Conservation (phyloP, 2,888 invertebrate species). For the Mythimna impura region DNA sequence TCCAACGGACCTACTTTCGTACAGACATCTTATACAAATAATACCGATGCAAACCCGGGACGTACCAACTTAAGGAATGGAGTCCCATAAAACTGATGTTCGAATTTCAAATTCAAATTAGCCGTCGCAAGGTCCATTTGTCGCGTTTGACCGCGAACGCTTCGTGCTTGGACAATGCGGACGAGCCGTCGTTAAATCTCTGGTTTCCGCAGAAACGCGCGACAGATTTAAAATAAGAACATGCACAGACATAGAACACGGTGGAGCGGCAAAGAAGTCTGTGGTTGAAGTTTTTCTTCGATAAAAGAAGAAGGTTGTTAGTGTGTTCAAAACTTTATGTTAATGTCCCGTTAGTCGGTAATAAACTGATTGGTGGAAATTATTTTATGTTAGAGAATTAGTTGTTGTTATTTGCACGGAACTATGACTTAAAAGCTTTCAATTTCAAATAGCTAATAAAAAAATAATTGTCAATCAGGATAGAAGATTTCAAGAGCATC, state of each 20-base stretch:
- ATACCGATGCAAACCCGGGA: conserved; percentile 53
- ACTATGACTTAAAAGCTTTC: not conserved
- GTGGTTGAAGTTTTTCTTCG: conserved; percentile 31
- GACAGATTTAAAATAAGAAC: conserved; percentile 88
- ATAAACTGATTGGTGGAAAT: conserved; percentile 26
- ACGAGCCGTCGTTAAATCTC: conserved; percentile 88
- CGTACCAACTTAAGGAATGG: conserved; percentile 63
- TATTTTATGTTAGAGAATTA: conserved; percentile 13
- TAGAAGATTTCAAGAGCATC: conserved; percentile 51
- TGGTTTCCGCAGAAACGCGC: conserved; percentile 87
- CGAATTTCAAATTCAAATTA: conserved; percentile 84
- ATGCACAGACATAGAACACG: conserved; percentile 75
- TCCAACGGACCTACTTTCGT: conserved; percentile 35
- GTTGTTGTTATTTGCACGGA: not conserved
- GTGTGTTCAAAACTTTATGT: conserved; percentile 10
- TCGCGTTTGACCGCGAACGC: conserved; percentile 75
- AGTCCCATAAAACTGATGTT: conserved; percentile 77
- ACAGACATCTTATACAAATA: conserved; percentile 62
- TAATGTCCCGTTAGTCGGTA: conserved; percentile 29
- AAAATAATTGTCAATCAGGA: not conserved
- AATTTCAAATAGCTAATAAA: not conserved
- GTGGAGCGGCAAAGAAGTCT: conserved; percentile 59
- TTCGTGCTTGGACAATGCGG: conserved; percentile 88
- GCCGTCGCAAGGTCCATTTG: conserved; percentile 80
- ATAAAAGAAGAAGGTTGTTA: not conserved